Evolutionary conservation across 2,797 vertebrate species (phyloP), one percentile per base, ranked within the genome.

Genomic region (Leptoclinus maculatus): DNA sequence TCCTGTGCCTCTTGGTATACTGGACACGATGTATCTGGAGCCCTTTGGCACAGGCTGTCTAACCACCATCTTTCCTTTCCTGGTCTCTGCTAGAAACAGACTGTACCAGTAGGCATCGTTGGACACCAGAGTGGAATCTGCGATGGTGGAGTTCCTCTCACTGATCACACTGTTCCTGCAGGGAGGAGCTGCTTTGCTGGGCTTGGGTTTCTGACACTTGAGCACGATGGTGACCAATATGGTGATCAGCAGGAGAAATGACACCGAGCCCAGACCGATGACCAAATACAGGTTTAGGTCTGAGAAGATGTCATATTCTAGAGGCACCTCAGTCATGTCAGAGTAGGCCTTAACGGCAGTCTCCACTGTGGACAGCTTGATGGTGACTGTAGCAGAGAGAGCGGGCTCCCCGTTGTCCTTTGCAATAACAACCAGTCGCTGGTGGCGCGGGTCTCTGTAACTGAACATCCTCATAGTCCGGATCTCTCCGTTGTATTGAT

Each of bases 31-130:
- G 82, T 91, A 94, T 43, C 91, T 89, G 69, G 87, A 74, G 21
- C 91, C 89, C 74, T 92, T 93, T 64, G 92, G 89, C 63, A 82
- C 74, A 71, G 87, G 85, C 83, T 90, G 90, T 86, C 90, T 88
- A 7, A 90, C 83, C 41, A 91, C 87, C 77, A 91, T 6, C 76
- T 91, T 91, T 74, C 88, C 90, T 84, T 91, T 91, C 80, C 90
- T 85, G 65, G 90, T 89, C 85, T 91, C 87, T 36, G 86, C 86
- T 38, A 91, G 81, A 80, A 91, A 89, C 86, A 91, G 23, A 66
- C 89, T 91, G 83, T 91, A 89, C 89, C 87, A 91, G 89, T 91
- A 91, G 74, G 89, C 89, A 81, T 91, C 89, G 72, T 88, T 91
- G 80, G 89, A 91, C 19, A 89, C 85, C 82, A 87, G 81, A 71